Evolutionary conservation across 2,797 vertebrate species (phyloP).

Genomic region (Molossus alvarezi): DNA sequence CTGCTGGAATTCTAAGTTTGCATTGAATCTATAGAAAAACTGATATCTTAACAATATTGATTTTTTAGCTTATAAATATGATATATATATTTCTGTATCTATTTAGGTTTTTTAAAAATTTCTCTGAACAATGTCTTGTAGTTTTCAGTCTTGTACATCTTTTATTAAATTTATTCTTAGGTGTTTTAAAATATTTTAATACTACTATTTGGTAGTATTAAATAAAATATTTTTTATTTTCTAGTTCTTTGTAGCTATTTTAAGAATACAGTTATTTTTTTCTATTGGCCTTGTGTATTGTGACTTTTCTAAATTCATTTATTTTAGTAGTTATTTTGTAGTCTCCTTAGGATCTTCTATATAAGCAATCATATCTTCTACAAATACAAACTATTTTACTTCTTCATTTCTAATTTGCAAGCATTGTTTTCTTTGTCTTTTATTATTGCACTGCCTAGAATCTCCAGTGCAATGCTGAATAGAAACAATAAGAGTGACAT

Average conservation of each 20-base stretch:
- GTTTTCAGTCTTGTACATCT: neutral
- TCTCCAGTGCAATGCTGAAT: neutral
- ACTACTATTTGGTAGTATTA: neutral
- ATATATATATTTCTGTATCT: neutral
- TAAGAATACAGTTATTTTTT: neutral
- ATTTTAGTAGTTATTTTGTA: neutral
- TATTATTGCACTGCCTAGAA: neutral
- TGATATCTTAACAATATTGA: neutral
- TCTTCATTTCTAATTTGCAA: neutral
- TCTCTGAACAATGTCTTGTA: neutral
- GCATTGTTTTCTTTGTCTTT: neutral
- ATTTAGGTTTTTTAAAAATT: neutral
- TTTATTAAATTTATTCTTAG: slow-evolving; percentile 12
- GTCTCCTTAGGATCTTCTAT: neutral
- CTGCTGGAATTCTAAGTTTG: neutral
- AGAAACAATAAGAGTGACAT: neutral
- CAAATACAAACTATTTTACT: neutral
- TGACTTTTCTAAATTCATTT: neutral
- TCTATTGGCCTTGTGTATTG: neutral
- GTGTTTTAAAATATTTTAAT: slow-evolving; percentile 19
- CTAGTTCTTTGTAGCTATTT: neutral
- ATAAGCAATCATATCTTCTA: neutral
- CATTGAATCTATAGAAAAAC: neutral
- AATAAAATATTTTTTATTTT: neutral
- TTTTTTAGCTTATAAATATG: neutral